Evolutionary conservation across 2,797 vertebrate species (phyloP).

Genomic region (Buphagus erythrorhynchus): DNA sequence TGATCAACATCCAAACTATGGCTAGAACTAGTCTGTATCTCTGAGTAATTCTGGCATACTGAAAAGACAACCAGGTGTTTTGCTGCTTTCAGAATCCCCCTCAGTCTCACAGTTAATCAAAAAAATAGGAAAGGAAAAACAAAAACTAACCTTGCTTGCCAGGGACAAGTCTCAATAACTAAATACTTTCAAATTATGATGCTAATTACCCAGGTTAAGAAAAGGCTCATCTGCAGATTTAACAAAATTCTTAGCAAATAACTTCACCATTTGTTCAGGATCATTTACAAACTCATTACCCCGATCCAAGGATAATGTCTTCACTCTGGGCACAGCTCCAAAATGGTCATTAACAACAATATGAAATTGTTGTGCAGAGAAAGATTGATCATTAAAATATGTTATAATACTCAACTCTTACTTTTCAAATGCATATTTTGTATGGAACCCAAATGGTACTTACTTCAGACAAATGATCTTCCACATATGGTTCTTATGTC

Average conservation of each 20-base stretch:
- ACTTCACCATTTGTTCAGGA: conserved; percentile 48
- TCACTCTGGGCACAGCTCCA: conserved; percentile 31
- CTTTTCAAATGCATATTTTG: conserved; percentile 47
- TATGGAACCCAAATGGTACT: conserved; percentile 35
- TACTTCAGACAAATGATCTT: conserved; percentile 30
- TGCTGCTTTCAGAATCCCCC: not conserved
- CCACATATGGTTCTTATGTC: not conserved
- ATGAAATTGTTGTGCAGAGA: conserved; percentile 27
- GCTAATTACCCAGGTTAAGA: not conserved
- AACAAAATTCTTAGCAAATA: conserved; percentile 46
- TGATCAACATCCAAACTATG: not conserved
- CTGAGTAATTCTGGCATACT: not conserved
- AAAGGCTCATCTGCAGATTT: not conserved
- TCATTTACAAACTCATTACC: conserved; percentile 52
- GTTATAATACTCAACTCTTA: conserved; percentile 33
- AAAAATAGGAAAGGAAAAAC: not conserved
- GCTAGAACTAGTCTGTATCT: not conserved
- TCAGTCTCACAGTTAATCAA: not conserved
- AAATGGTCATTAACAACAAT: conserved; percentile 62
- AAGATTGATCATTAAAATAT: conserved; percentile 50
- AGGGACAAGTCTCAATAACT: not conserved
- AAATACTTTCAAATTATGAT: not conserved
- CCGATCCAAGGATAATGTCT: conserved; percentile 40
- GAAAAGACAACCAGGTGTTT: not conserved
- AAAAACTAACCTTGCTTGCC: not conserved